A percentile compares a stretch with the other conserved stretches of the same genome.
Conservation (phyloP, 2,113 vertebrate species). For the Carassius auratus region DNA sequence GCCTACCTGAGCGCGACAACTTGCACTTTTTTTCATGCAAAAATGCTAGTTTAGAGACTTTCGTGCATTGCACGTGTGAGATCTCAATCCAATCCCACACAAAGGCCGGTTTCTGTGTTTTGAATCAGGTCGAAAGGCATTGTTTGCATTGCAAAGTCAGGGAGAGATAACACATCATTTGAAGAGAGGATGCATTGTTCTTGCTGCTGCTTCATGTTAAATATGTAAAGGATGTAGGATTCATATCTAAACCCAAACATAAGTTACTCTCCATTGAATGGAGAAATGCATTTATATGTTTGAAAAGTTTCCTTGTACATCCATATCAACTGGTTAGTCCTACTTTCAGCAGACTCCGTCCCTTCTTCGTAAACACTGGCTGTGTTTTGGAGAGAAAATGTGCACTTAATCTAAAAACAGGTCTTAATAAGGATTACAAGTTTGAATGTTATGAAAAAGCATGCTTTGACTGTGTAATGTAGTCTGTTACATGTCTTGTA, state of each 20-base stretch:
- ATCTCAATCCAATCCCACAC: background rate
- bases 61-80: background rate
- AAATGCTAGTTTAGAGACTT: background rate
- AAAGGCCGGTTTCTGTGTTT: background rate
- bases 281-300: background rate
- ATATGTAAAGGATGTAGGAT: background rate
- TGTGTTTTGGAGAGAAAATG: background rate
- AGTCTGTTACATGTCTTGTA: too few species aligned
- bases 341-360: background rate
- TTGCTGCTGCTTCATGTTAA: background rate
- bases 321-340: background rate
- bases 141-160: background rate
- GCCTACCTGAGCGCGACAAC: background rate
- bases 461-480: background rate
- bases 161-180: background rate
- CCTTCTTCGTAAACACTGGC: background rate
- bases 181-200: background rate
- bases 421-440: slow-evolving; percentile 25
- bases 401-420: background rate
- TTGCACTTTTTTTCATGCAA: too few species aligned
- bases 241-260: background rate
- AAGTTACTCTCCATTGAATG: background rate
- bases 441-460: slow-evolving; percentile 6
- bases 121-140: background rate
- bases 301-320: background rate